These are phyloP conservation scores for Pheosia tremula DNA, from an alignment of 2,888 invertebrate genomes.

Conservation along the genomic window DNA sequence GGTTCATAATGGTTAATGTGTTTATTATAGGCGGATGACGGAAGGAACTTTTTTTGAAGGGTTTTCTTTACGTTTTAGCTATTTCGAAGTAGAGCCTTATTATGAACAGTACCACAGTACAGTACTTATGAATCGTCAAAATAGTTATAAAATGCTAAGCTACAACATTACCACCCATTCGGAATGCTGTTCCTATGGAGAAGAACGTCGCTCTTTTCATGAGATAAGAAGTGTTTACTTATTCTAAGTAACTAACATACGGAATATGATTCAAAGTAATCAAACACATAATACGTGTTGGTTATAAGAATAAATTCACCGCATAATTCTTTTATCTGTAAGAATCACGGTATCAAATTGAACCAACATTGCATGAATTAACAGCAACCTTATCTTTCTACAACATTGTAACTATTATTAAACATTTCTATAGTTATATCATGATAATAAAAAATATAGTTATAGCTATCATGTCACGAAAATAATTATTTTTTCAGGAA, in stretches of 20 bases:
- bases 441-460: too few species aligned
- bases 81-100: neutral
- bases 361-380: neutral
- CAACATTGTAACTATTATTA: too few species aligned
- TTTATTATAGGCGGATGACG: constrained; percentile 16
- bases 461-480: too few species aligned
- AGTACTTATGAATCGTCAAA: too few species aligned
- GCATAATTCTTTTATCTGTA: neutral
- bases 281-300: neutral
- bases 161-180: too few species aligned
- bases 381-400: neutral
- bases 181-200: too few species aligned
- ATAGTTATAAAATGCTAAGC: too few species aligned
- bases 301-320: neutral
- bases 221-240: too few species aligned
- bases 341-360: neutral
- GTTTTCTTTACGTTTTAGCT: neutral
- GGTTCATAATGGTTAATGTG: constrained; percentile 30
- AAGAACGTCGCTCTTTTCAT: too few species aligned
- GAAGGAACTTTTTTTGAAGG: neutral
- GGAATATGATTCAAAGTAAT: neutral
- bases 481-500: too few species aligned
- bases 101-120: too few species aligned
- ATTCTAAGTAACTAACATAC: neutral
- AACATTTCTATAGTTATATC: too few species aligned